Evolutionary conservation across 1,140 invertebrate genomes (phyloP).

Genomic region (Antheraea pernyi): DNA sequence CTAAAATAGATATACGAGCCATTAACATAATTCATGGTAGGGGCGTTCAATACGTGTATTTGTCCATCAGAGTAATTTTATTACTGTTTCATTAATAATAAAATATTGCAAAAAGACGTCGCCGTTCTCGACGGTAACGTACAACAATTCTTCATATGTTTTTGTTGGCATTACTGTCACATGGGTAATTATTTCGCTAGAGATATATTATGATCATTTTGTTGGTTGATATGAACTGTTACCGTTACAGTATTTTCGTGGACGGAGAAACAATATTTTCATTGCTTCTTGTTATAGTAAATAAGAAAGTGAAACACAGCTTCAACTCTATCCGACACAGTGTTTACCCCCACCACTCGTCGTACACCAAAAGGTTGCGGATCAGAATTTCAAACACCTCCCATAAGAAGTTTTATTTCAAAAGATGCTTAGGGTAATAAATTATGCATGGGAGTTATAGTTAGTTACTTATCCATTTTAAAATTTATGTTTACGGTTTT

Average conservation of each 20-base stretch:
- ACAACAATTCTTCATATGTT: not conserved
- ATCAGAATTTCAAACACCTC: too few relatives aligned
- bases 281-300: too few relatives aligned
- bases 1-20: conserved; percentile 20
- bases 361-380: too few relatives aligned
- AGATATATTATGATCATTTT: not conserved
- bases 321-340: too few relatives aligned
- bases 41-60: conserved; percentile 6
- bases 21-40: conserved; percentile 15
- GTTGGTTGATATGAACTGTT: not conserved
- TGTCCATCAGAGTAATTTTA: conserved; percentile 22
- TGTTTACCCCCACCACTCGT: too few relatives aligned
- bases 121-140: not conserved
- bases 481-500: too few relatives aligned
- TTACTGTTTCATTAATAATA: conserved; percentile 18
- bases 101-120: conserved; percentile 8
- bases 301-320: too few relatives aligned
- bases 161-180: not conserved
- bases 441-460: too few relatives aligned
- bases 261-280: not conserved
- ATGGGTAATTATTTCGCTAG: not conserved
- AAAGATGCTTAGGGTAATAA: too few relatives aligned
- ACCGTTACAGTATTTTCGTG: not conserved
- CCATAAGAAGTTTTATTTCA: too few relatives aligned
- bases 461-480: too few relatives aligned